phyloP scores from a whole-genome alignment of 2,888 invertebrate genomes.

The Drosophila heteroneura region DNA sequence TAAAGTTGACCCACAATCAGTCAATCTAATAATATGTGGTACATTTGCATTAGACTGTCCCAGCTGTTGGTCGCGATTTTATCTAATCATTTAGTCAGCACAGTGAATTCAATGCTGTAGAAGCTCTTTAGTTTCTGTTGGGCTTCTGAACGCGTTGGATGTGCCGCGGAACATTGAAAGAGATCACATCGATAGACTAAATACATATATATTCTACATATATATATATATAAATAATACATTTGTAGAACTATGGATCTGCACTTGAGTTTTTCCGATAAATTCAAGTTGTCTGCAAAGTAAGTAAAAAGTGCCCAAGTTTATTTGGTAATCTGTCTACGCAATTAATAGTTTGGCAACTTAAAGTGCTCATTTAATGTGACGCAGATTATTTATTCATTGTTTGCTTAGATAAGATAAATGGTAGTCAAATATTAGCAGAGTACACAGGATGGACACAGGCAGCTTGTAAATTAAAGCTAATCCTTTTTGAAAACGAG shows the following conservation, averaged over 20 bases:
- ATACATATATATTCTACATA: neutral
- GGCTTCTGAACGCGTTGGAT: slow-evolving; percentile 58
- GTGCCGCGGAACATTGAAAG: slow-evolving; percentile 43
- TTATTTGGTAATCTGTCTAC: neutral
- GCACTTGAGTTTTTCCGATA: slow-evolving; percentile 41
- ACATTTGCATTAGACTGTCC: slow-evolving; percentile 19
- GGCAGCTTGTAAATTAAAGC: neutral
- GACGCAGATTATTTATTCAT: slow-evolving; percentile 4
- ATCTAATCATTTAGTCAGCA: slow-evolving; percentile 48
- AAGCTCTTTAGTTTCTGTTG: slow-evolving; percentile 55
- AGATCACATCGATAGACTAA: neutral
- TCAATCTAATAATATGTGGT: slow-evolving; percentile 14
- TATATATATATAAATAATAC: slow-evolving; percentile 5
- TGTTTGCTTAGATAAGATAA: slow-evolving; percentile 16
- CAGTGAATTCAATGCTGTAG: slow-evolving; percentile 29
- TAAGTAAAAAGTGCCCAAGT: slow-evolving; percentile 23
- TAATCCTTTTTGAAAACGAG: neutral
- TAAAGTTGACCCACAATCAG: slow-evolving; percentile 15
- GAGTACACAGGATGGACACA: too few species aligned
- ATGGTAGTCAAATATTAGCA: neutral
- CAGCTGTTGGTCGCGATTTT: slow-evolving; percentile 56
- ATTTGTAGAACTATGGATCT: slow-evolving; percentile 38
- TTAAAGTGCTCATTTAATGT: slow-evolving; percentile 12
- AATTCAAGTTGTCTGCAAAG: slow-evolving; percentile 47
- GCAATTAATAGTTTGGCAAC: slow-evolving; percentile 2